A percentile compares a stretch with the other conserved stretches of the same genome.
phyloP scores from a whole-genome alignment of 2,113 vertebrate genomes.

The Amazona vittata region DNA sequence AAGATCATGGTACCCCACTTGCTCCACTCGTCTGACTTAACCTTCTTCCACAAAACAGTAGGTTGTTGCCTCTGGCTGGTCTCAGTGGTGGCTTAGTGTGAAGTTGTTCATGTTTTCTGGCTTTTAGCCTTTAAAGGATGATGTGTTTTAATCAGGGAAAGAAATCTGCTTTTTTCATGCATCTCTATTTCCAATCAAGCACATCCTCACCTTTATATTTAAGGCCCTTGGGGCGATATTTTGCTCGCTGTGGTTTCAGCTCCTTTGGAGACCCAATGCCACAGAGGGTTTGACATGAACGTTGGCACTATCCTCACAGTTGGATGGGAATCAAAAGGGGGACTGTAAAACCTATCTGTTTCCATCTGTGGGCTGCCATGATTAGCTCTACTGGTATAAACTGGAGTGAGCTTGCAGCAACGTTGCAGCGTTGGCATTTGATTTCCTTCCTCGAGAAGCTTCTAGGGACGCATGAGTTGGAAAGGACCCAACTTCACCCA shows the following conservation, averaged over 20 bases:
- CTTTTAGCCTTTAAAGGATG: background rate
- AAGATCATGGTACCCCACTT: background rate
- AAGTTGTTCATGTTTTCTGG: background rate
- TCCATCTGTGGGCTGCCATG: background rate
- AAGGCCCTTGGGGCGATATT: background rate
- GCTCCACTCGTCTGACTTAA: background rate
- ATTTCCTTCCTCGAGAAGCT: background rate
- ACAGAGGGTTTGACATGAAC: rapidly evolving
- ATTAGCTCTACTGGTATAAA: background rate
- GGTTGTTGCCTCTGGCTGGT: background rate
- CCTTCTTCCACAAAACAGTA: background rate
- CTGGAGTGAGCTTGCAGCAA: background rate
- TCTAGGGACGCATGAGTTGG: background rate
- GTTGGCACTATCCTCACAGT: rapidly evolving
- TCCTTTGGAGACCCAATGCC: background rate
- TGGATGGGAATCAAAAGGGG: background rate
- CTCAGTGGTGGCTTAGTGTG: background rate
- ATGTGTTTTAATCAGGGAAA: background rate
- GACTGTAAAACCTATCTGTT: background rate
- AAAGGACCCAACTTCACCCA: background rate
- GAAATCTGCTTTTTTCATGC: background rate
- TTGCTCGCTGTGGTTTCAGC: background rate
- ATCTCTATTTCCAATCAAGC: background rate
- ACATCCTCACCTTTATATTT: background rate
- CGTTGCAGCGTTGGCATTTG: background rate